Evolutionary conservation across 2,113 vertebrate genomes (phyloP), one percentile per base, ranked within the genome.

Genomic region (Phrynosoma platyrhinos): DNA sequence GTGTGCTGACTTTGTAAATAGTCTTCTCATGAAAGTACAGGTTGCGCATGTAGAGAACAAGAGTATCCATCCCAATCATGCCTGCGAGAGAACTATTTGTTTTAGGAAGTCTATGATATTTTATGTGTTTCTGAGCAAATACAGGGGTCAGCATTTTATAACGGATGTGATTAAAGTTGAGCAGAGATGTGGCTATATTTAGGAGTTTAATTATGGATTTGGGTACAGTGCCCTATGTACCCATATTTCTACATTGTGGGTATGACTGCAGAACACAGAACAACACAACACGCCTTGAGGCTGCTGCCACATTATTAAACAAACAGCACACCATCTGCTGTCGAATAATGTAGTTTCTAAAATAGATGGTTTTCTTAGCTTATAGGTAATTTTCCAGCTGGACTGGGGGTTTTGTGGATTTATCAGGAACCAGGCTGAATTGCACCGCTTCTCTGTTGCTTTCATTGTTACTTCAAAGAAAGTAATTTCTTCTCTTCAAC

Each of bases 251-350:
- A 87, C 47, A 74, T 81, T 62, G 72, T 81, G 53, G 25, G 12
- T 55, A 52, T 87, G 77, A 55, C 64, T 58, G 23, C 62, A 42
- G 66, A 87, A 80, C 80, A 71, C 16, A 80, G 52, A 87, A 55
- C 85, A 79, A 69, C 40, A 52, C 47, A 80, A 80, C 8, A 25
- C 80, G 77, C 77, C 85, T 79, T 86, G 2, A 21, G 66, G 84
- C 74, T 78, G 52, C 84, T 69, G 5, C 42, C 85, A 79, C 64
- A 69, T 86, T 79, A 79, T 79, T 86, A 69, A 86, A 53, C 76
- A 79, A 78, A 79, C 55, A 69, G 64, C 23, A 69, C 62, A 79
- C 85, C 85, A 86, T 86, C 85, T 86, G 85, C 66, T 79, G 23
- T 80, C 47, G 64, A 86, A 86, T 79, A 79, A 71, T 79, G 77